Evolutionary conservation across 2,113 vertebrate species (phyloP).

Genomic region (Rhynchopsitta pachyrhyncha): DNA sequence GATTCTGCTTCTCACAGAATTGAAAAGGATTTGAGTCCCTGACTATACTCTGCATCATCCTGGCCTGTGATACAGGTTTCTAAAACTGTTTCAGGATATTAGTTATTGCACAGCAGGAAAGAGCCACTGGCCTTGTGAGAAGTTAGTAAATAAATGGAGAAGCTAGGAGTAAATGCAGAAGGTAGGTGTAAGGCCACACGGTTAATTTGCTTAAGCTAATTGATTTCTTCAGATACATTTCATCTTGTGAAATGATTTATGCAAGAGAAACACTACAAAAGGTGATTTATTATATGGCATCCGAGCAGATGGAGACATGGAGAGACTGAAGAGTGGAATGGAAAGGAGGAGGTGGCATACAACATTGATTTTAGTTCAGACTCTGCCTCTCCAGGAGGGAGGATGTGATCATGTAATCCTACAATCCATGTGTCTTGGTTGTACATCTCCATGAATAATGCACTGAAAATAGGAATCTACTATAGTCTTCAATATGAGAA

Average conservation of each 20-base stretch:
- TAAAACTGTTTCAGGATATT: background rate
- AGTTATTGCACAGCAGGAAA: background rate
- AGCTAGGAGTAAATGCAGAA: background rate
- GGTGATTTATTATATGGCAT: background rate
- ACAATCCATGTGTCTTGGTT: background rate
- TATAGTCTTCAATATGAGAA: background rate
- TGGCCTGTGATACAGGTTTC: background rate
- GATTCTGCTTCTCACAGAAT: background rate
- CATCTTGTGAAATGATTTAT: background rate
- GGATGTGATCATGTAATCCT: background rate
- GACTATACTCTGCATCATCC: background rate
- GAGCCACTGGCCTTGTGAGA: background rate
- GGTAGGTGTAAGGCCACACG: background rate
- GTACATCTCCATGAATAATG: background rate
- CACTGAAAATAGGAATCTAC: background rate
- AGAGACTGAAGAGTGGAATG: background rate
- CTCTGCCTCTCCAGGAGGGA: background rate
- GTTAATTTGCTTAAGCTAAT: constrained; percentile 11
- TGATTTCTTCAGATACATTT: background rate
- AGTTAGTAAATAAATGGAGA: background rate
- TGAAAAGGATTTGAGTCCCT: background rate
- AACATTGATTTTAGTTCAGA: background rate
- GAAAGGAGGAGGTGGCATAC: background rate
- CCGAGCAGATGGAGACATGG: background rate
- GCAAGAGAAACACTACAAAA: background rate